These are phyloP conservation scores for Sebastes cheni DNA, from an alignment of 2,797 vertebrate species.

Conservation along the genomic window DNA sequence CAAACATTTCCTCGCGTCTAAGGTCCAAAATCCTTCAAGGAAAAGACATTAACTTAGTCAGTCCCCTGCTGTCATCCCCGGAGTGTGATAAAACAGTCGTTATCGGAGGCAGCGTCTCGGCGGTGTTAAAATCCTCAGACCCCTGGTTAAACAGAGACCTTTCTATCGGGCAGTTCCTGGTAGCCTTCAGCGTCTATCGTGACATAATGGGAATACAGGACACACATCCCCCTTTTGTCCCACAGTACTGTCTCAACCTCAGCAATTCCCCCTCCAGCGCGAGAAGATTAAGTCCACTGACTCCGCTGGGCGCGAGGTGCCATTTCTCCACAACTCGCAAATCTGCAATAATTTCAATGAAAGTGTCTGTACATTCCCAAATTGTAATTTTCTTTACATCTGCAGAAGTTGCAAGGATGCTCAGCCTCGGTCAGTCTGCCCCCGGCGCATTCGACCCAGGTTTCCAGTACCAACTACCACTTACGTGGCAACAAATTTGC, in stretches of 20 bases:
- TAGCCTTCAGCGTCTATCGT: background rate
- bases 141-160: background rate
- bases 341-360: background rate
- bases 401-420: background rate
- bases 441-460: background rate
- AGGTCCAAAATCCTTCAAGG: background rate
- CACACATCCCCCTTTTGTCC: background rate
- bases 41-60: background rate
- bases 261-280: too few relatives aligned
- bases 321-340: background rate
- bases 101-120: too few relatives aligned
- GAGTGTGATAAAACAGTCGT: background rate
- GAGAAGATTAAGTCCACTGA: background rate
- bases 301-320: background rate
- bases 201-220: background rate
- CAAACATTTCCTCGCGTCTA: background rate
- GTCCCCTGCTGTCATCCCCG: background rate
- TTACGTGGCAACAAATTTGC: background rate
- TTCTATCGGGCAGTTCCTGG: background rate
- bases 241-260: background rate
- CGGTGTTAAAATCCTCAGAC: background rate
- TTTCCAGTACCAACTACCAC: background rate
- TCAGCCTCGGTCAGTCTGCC: background rate
- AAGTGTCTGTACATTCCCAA: background rate
- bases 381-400: background rate